phyloP scores from a whole-genome alignment of 2,797 vertebrate genomes.

The Eidolon dupreanum region DNA sequence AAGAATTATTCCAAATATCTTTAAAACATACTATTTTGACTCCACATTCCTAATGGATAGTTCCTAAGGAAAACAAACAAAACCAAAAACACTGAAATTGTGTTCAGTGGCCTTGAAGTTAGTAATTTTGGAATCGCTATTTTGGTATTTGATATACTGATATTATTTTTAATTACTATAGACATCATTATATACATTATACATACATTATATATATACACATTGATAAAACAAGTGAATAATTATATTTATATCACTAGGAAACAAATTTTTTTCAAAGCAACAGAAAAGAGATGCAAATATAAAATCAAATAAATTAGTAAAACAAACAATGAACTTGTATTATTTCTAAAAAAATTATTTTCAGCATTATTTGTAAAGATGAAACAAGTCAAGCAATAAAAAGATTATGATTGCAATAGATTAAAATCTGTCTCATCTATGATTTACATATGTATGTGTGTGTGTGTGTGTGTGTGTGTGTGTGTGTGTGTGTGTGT shows the following conservation, averaged over 20 bases:
- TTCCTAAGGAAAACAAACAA: background rate
- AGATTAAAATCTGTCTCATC: background rate
- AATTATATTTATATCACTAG: background rate
- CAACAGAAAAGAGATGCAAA: background rate
- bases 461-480: too few relatives aligned
- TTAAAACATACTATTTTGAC: background rate
- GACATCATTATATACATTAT: background rate
- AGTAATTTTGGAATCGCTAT: background rate
- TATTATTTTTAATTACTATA: background rate
- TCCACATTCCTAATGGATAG: background rate
- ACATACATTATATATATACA: background rate
- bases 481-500: too few relatives aligned
- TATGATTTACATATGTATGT: background rate
- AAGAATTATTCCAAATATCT: slow-evolving; percentile 42
- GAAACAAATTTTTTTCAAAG: background rate
- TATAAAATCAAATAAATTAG: slow-evolving; percentile 15
- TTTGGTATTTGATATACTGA: background rate
- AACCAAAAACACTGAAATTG: background rate
- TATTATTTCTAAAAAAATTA: background rate
- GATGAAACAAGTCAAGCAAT: background rate
- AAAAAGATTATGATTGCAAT: background rate
- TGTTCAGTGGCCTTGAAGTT: background rate
- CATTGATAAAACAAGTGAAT: background rate
- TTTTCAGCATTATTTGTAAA: background rate
- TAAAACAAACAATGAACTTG: background rate